phyloP scores from a whole-genome alignment of 2,888 invertebrate species.

The Thysanoteuthis rhombus region DNA sequence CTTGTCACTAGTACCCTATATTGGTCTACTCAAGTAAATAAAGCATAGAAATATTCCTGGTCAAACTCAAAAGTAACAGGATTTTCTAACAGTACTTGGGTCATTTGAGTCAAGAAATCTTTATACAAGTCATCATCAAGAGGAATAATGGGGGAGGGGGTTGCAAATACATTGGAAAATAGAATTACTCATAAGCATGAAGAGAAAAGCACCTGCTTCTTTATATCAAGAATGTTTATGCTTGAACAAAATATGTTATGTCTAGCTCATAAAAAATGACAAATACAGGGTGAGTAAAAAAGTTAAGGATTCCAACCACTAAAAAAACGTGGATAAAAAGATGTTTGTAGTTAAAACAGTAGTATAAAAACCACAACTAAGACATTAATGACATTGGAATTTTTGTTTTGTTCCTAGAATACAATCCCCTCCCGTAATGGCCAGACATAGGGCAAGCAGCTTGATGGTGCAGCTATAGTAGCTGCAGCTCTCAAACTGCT shows the following conservation, averaged over 20 bases:
- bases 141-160: too few relatives aligned
- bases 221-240: background rate
- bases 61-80: too few relatives aligned
- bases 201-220: background rate
- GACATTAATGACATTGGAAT: background rate
- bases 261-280: background rate
- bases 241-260: background rate
- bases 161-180: background rate
- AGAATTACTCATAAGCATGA: background rate
- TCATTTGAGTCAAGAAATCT: background rate
- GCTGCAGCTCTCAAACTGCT: background rate
- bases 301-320: slow-evolving; percentile 31
- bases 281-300: slow-evolving; percentile 19
- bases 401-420: slow-evolving; percentile 1
- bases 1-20: slow-evolving; percentile 17
- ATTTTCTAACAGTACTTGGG: too few relatives aligned
- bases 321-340: background rate
- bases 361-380: background rate
- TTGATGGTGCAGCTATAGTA: background rate
- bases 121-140: too few relatives aligned
- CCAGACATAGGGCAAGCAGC: background rate
- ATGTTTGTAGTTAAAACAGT: background rate
- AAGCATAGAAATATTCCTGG: background rate
- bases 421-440: slow-evolving; percentile 35
- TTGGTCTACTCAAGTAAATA: background rate